phyloP scores from a whole-genome alignment of 2,797 vertebrate species.

The Triplophysa bombifrons region DNA sequence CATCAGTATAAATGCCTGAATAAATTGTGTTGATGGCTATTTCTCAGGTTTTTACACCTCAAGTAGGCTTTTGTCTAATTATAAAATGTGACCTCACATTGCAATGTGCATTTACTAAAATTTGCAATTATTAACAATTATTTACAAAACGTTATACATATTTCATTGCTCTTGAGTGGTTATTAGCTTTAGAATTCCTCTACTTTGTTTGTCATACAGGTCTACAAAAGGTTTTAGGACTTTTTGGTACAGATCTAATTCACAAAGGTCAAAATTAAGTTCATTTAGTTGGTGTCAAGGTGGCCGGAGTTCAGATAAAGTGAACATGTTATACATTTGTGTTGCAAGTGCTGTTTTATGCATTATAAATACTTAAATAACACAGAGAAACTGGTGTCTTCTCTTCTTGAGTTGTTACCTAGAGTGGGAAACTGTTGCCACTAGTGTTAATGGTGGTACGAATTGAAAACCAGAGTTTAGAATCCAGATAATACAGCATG shows the following conservation, averaged over 20 bases:
- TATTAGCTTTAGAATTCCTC: background rate
- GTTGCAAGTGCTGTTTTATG: background rate
- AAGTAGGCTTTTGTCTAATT: too few relatives aligned
- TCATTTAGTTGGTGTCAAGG: background rate
- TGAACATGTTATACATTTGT: too few relatives aligned
- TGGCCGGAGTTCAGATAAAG: background rate
- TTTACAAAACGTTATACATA: background rate
- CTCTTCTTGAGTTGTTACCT: background rate
- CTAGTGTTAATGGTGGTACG: too few relatives aligned
- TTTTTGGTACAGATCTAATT: background rate
- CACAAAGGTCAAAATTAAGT: background rate
- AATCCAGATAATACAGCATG: background rate
- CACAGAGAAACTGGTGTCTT: background rate
- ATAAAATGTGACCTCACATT: background rate
- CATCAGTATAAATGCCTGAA: background rate
- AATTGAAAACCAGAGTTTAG: background rate
- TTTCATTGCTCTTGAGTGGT: conserved; percentile 14
- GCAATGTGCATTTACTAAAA: background rate
- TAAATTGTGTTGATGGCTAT: background rate
- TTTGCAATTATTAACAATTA: too few relatives aligned
- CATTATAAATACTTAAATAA: background rate
- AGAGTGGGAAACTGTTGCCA: background rate
- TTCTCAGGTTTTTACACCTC: background rate
- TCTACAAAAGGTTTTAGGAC: background rate
- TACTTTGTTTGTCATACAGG: too few relatives aligned